Evolutionary conservation across 1,140 invertebrate species (phyloP).

Genomic region (Drosophila orena): DNA sequence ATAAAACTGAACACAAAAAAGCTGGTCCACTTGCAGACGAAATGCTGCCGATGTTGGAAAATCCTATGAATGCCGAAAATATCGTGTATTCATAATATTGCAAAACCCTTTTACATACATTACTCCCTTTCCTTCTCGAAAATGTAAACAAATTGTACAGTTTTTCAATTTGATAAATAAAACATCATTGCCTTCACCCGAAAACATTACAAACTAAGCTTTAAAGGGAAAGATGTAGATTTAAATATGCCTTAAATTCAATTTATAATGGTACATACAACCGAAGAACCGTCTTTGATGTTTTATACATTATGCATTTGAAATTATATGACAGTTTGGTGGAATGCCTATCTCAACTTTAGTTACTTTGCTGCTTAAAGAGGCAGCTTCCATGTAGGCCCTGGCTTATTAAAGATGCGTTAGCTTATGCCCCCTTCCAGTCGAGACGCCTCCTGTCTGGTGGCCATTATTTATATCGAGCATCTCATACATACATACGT

Average conservation of each 20-base stretch:
- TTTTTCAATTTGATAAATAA: too few relatives aligned
- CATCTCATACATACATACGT: constrained; percentile 57
- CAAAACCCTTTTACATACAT: not conserved
- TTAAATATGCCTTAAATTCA: too few relatives aligned
- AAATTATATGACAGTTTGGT: too few relatives aligned
- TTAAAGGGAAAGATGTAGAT: too few relatives aligned
- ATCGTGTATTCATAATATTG: constrained; percentile 1
- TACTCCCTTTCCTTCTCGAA: not conserved
- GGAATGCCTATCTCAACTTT: not conserved
- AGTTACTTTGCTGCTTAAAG: not conserved
- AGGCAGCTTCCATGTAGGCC: constrained; percentile 3
- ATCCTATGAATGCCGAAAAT: constrained; percentile 2
- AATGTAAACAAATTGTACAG: too few relatives aligned
- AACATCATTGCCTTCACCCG: too few relatives aligned
- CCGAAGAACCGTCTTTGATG: too few relatives aligned
- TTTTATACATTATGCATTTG: too few relatives aligned
- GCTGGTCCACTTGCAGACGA: constrained; percentile 11
- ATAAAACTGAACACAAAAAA: constrained; percentile 25
- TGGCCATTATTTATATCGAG: constrained; percentile 58
- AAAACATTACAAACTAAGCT: too few relatives aligned
- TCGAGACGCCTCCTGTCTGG: constrained; percentile 33
- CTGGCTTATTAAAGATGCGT: constrained; percentile 38
- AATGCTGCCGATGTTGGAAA: constrained; percentile 10
- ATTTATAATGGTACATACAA: too few relatives aligned
- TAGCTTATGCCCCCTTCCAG: constrained; percentile 14